Percentiles rank a stretch among this genome's conserved stretches.
Conservation (phyloP, 2,888 invertebrate genomes). For the Norana najaformis region DNA sequence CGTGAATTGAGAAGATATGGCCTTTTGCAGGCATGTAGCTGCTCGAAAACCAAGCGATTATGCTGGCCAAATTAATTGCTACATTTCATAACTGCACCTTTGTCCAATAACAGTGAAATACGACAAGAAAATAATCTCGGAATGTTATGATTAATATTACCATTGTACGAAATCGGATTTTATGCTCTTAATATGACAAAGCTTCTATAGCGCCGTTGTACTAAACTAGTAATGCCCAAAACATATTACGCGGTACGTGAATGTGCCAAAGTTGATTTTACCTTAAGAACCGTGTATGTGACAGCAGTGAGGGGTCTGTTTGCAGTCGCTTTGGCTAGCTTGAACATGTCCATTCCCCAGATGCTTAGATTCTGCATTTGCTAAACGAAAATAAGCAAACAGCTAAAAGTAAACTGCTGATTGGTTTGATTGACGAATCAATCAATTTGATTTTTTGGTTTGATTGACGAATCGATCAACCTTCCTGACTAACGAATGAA, state of each 20-base stretch:
- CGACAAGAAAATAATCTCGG: no score
- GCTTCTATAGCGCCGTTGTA: neutral
- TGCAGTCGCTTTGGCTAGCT: constrained; percentile 86
- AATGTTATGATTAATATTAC: no score
- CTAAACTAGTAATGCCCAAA: neutral
- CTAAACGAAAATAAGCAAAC: neutral
- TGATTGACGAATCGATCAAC: neutral
- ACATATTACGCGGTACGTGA: neutral
- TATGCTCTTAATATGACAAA: no score
- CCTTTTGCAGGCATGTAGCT: no score
- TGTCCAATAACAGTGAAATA: no score
- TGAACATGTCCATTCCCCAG: constrained; percentile 98
- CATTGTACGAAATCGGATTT: no score
- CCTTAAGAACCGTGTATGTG: constrained; percentile 89
- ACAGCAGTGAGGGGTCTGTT: constrained; percentile 91
- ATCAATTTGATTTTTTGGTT: neutral
- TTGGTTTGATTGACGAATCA: neutral
- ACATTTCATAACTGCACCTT: no score
- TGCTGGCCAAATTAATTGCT: no score
- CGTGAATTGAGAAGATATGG: no score
- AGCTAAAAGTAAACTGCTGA: neutral
- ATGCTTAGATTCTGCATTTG: constrained; percentile 70
- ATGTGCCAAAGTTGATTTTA: constrained; percentile 10
- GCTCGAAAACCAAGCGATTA: no score
- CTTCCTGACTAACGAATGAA: neutral